Base-by-base conservation (phyloP, 2,113 vertebrate species). In the Lepus europaeus region DNA sequence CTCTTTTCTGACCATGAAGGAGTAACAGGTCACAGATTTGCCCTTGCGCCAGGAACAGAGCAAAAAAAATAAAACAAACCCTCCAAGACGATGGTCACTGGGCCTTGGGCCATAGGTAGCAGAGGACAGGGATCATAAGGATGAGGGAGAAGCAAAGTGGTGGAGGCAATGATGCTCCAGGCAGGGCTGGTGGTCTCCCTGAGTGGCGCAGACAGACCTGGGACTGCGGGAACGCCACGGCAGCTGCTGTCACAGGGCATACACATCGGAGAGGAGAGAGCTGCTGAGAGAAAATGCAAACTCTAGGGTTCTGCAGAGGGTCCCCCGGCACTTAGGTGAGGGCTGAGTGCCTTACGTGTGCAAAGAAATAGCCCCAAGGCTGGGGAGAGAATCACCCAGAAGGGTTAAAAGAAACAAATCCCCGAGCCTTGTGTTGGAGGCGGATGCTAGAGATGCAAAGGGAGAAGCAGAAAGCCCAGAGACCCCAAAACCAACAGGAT, bases 231-330 rank as follows among this genome's bases (percentile, higher is more conserved):
- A 13, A 45, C 27, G 3, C 19, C 3, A 29, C 12, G 36, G 53
- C 10, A n/a, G 25, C 19, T 16, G 17, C 1, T 49, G 0, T 63
- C 63, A 23, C 10, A 29, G 51, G 7, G 7, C 3, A 4, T 1
- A 3, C 0, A 0, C 0, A 1, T 0, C 2, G 8, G 17, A 63
- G 10, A 22, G 20, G 12, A 45, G 59, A 31, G 33, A 61, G 7
- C 29, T n/a, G 25, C 69, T 61, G 49, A 36, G 19, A 10, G 2
- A 45, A 68, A 39, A 45, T 7, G 76, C 29, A 72, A 19, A 7
- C 22, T 56, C 69, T 29, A 29, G 80, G 33, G 23, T 31, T 59
- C 19, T 29, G 31, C 51, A 45, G 56, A 31, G 23, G 2, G 13
- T 16, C 36, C 19, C 2, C 20, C n/a, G 61, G 64, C 29, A 23